A percentile compares a stretch with the other conserved stretches of the same genome.
phyloP scores from a whole-genome alignment of 2,113 vertebrate species.

The Tetrax tetrax region DNA sequence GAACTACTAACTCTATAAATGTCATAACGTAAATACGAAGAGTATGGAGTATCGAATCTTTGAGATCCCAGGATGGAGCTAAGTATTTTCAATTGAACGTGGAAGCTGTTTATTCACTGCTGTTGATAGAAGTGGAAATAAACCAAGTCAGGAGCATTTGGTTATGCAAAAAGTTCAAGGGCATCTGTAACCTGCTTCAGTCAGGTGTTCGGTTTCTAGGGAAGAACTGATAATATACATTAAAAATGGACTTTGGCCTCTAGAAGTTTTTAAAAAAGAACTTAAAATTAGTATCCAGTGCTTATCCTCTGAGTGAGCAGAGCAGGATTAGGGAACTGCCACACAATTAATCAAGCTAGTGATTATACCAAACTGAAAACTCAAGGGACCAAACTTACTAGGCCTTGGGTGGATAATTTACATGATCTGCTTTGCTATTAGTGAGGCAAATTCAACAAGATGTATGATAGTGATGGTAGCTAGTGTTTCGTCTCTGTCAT shows the following conservation, averaged over 20 bases:
- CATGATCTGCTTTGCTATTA: neutral
- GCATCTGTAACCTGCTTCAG: neutral
- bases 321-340: neutral
- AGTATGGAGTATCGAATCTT: neutral
- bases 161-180: neutral
- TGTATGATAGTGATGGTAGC: neutral
- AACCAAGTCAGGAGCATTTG: neutral
- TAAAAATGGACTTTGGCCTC: neutral
- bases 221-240: neutral
- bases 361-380: conserved; percentile 1
- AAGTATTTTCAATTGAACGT: conserved; percentile 43
- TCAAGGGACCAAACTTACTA: neutral
- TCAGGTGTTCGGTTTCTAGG: neutral
- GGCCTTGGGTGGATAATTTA: neutral
- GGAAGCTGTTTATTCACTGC: conserved; percentile 17
- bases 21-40: neutral
- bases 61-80: conserved; percentile 7
- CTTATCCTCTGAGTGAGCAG: neutral
- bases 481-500: neutral
- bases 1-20: neutral
- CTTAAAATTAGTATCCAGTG: neutral
- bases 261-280: neutral
- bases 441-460: neutral
- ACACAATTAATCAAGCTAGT: neutral
- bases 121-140: neutral